Base-by-base conservation (phyloP, 2,888 invertebrate genomes). In the Lithophane socia region DNA sequence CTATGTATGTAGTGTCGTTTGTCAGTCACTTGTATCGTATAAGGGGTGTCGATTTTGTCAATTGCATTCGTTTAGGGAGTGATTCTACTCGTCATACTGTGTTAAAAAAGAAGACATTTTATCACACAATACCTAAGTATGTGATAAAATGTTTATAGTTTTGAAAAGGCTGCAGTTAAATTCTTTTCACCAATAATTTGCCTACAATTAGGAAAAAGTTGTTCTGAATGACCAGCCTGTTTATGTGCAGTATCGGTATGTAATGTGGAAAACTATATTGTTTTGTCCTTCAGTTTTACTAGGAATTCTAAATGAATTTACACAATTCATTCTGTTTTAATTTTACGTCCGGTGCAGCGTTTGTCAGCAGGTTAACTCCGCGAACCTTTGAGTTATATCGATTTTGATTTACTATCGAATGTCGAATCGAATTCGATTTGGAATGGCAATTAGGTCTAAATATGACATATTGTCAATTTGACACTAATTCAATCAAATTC, bases 331-430 rank as follows among this genome's bases (percentile, higher is more conserved):
- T n/a, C 16, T 29, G 60, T 72, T 77, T 49, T 12, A 67, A n/a
- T 72, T 77, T 66, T 54, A 70, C 47, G 37, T 60, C 21, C 18
- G n/a, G n/a, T 29, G 16, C 56, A 47, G 16, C 16, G 24, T 63
- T 63, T 63, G 12, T 10, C 13, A 64, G 13, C 42, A 24, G 24
- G 24, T 47, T 29, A 47, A 29, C 56, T 64, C n/a, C 42, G 21
- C 37, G 5, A 37, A 37, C 37, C 4, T 37, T 37, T 37, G 37
- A 5, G 5, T 37, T 52, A 18, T 18, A 52, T 52, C 16, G 47
- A 9, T 61, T 42, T 65, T 9, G n/a, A 37, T 37, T 37, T 5
- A 37, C 5, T 37, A 37, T 37, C 37, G 37, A 2, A 29, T 29
- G 29, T 29, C 29, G 29, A 29, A 29, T 29, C 29, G 29, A 29